These are phyloP conservation scores for Cordilura impudica DNA, from an alignment of 2,888 invertebrate species.

Conservation along the genomic window DNA sequence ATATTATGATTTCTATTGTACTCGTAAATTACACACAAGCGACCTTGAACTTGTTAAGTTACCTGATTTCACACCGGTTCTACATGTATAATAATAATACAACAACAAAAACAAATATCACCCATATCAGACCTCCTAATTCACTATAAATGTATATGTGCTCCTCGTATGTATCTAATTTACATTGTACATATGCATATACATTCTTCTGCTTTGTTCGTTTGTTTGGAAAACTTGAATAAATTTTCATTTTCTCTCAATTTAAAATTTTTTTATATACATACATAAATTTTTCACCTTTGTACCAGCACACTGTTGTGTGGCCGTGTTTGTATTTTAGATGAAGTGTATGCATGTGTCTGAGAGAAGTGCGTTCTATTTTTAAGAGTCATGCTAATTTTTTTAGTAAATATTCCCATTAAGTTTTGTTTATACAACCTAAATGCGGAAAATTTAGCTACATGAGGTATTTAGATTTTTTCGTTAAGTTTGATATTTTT, in stretches of 20 bases:
- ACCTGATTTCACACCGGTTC: neutral
- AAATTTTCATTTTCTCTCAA: slow-evolving; percentile 30
- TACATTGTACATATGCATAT: too few species aligned
- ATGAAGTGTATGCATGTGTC: neutral
- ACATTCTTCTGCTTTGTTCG: neutral
- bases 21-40: slow-evolving; percentile 1
- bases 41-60: slow-evolving; percentile 57
- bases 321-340: neutral
- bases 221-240: neutral
- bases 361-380: slow-evolving; percentile 20
- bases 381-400: slow-evolving; percentile 52
- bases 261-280: slow-evolving; percentile 5
- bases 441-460: neutral
- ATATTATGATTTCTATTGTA: neutral
- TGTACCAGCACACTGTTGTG: slow-evolving; percentile 10
- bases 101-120: slow-evolving; percentile 13
- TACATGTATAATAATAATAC: neutral
- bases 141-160: too few species aligned
- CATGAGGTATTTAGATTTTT: neutral
- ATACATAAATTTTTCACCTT: slow-evolving; percentile 45
- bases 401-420: slow-evolving; percentile 54
- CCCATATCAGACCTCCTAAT: slow-evolving; percentile 37
- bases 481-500: neutral
- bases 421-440: slow-evolving; percentile 25
- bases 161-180: too few species aligned